Conservation (phyloP, 1,140 invertebrate species). For the Neodiprion virginianus region DNA sequence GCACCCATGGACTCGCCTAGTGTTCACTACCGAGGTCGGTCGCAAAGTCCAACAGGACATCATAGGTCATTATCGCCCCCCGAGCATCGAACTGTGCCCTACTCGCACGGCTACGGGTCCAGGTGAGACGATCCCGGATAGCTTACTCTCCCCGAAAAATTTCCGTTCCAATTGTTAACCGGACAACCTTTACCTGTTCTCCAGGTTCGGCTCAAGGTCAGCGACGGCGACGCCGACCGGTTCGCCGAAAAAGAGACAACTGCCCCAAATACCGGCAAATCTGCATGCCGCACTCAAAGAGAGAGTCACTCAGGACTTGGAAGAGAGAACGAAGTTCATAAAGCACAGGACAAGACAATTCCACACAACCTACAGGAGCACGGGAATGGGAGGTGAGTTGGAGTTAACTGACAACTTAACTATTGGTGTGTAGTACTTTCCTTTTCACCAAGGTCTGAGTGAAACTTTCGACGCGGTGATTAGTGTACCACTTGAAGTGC, state of each 20-base stretch:
- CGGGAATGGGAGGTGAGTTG: slow-evolving; percentile 64
- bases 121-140: slow-evolving; percentile 41
- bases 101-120: slow-evolving; percentile 52
- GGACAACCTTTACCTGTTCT: slow-evolving; percentile 25
- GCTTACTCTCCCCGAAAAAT: neutral
- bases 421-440: neutral
- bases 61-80: slow-evolving; percentile 76
- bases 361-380: slow-evolving; percentile 72
- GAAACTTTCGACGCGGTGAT: too few relatives aligned
- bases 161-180: neutral
- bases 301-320: slow-evolving; percentile 80
- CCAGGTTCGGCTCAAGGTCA: slow-evolving; percentile 80
- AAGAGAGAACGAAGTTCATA: slow-evolving; percentile 79
- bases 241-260: slow-evolving; percentile 93
- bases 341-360: slow-evolving; percentile 73
- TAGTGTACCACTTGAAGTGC: too few relatives aligned
- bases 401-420: neutral
- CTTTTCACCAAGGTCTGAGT: too few relatives aligned
- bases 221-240: slow-evolving; percentile 92
- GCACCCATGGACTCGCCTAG: slow-evolving; percentile 75
- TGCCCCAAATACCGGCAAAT: slow-evolving; percentile 86
- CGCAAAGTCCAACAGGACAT: slow-evolving; percentile 68
- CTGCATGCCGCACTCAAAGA: slow-evolving; percentile 72
- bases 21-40: slow-evolving; percentile 67
- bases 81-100: slow-evolving; percentile 69